Evolutionary conservation across 92 coral and sea anemone genomes (phyloP), one percentile per base, ranked within the genome.

Genomic region (Ricordea florida): DNA sequence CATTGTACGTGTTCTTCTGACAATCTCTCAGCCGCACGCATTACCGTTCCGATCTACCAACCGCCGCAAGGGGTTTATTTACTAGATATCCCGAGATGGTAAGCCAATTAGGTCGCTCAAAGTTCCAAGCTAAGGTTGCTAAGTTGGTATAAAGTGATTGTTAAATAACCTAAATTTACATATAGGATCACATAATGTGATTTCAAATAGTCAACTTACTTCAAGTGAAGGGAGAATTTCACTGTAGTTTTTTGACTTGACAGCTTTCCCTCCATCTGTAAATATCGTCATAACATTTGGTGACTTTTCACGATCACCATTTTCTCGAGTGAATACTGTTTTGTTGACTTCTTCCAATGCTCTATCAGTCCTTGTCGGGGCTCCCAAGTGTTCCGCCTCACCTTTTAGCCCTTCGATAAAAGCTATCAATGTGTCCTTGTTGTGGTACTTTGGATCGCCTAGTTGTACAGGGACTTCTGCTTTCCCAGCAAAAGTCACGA

Each of bases 221-320:
- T 46, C 74, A 66, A 66, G 74, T 30, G 43, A 0, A 9, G 59
- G 59, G 16, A 49, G 5, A 11, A 66, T 50, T 5, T 20, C 29
- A 9, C n/a, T 13, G 22, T 66, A 66, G 0, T 57, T 57, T 5
- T 31, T 11, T 10, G 74, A 66, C 13, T 1, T 13, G 24, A 21
- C 27, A 20, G 44, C 28, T 17, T 57, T 66, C 0, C 18, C 59
- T 1, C 74, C 74, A 10, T 66, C 74, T 10, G 74, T 66, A 22
- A 66, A 46, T 6, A 66, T 23, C 16, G 47, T 66, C 74, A 66
- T 45, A 26, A 66, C 36, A 10, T 66, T 66, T 5, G 74, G 74
- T 28, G 74, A 45, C 22, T 30, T 29, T 45, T 57, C 57, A 14
- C 74, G 43, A 23, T 66, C 74, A 4, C 74, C 74, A 10, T 66